A percentile compares a stretch with the other conserved stretches of the same genome.
These are phyloP conservation scores for Pygocentrus nattereri DNA, from an alignment of 2,797 vertebrate species.

Conservation along the genomic window DNA sequence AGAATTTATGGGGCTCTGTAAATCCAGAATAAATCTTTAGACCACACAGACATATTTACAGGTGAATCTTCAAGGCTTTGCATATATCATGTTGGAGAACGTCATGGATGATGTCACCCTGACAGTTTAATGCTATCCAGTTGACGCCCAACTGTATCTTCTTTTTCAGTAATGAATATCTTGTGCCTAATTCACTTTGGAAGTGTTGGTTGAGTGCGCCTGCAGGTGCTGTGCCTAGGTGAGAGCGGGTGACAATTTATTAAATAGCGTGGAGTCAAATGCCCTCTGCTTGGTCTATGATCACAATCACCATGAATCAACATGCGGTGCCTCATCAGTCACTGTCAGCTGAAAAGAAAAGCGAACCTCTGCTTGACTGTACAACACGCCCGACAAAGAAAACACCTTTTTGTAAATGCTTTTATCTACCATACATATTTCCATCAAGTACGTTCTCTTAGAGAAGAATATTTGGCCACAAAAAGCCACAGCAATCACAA, in stretches of 20 bases:
- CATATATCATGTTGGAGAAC: conserved; percentile 71
- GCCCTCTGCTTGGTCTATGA: conserved; percentile 7
- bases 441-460: conserved; percentile 80
- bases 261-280: conserved; percentile 13
- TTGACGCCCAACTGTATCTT: neutral
- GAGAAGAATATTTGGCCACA: conserved; percentile 72
- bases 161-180: neutral
- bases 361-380: neutral
- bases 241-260: conserved; percentile 9
- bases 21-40: conserved; percentile 58
- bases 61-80: conserved; percentile 66
- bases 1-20: no score
- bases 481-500: conserved; percentile 61
- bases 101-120: conserved; percentile 28
- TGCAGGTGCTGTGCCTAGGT: conserved; percentile 18
- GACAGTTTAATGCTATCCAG: neutral
- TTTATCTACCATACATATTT: conserved; percentile 62
- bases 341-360: neutral
- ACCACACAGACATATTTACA: conserved; percentile 48
- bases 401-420: conserved; percentile 61
- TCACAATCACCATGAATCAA: conserved; percentile 31
- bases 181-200: neutral
- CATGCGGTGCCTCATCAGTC: conserved; percentile 13
- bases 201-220: neutral
- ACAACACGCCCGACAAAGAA: conserved; percentile 61